These are phyloP conservation scores for Tenualosa thibaudeaui DNA, from an alignment of 2,797 vertebrate genomes.

Conservation along the genomic window DNA sequence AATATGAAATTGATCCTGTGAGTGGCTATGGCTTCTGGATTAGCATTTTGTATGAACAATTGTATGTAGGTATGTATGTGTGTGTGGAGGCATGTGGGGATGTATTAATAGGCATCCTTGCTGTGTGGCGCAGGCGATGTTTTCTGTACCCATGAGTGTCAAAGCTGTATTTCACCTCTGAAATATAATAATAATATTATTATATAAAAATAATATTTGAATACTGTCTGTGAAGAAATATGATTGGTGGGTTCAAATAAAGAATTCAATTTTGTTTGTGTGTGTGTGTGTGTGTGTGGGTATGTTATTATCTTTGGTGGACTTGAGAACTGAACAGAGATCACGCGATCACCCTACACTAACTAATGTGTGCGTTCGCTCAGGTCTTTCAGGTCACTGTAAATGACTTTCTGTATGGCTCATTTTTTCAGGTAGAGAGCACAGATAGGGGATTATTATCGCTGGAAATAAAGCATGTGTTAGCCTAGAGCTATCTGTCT, in stretches of 20 bases:
- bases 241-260: too few relatives aligned
- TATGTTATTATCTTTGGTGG: not conserved
- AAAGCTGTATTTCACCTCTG: too few relatives aligned
- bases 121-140: too few relatives aligned
- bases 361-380: not conserved
- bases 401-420: not conserved
- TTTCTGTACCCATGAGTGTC: too few relatives aligned
- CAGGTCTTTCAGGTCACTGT: not conserved
- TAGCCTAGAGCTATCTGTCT: not conserved
- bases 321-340: not conserved
- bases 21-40: not conserved
- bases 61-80: not conserved
- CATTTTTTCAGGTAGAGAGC: not conserved
- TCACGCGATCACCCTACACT: not conserved
- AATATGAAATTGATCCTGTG: not conserved
- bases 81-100: not conserved
- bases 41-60: not conserved
- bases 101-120: too few relatives aligned
- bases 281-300: not conserved
- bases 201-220: too few relatives aligned
- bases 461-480: not conserved
- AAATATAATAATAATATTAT: too few relatives aligned
- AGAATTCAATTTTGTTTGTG: not conserved
- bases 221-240: too few relatives aligned
- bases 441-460: conserved; percentile 8